Percentiles rank a stretch among this genome's conserved stretches.
Evolutionary conservation across 2,797 vertebrate genomes (phyloP).

Genomic region (Sarcoramphus papa): DNA sequence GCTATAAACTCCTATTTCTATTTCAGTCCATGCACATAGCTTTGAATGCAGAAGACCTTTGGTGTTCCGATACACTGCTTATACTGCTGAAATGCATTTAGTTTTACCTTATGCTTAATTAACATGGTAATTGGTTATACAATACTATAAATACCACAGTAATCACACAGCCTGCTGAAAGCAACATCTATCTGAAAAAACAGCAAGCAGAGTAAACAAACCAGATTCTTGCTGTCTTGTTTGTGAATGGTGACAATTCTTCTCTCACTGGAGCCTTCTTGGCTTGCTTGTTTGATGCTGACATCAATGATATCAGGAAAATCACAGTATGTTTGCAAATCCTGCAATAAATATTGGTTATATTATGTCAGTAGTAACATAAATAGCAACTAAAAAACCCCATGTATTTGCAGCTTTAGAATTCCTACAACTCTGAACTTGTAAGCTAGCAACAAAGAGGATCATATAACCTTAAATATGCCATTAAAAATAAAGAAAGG

Average conservation of each 20-base stretch:
- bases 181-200: background rate
- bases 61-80: background rate
- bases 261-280: slow-evolving; percentile 87
- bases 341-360: slow-evolving; percentile 70
- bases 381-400: background rate
- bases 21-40: background rate
- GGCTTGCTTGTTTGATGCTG: slow-evolving; percentile 91
- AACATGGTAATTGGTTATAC: background rate
- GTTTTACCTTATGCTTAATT: background rate
- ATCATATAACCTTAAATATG: background rate
- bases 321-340: slow-evolving; percentile 90
- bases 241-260: slow-evolving; percentile 92
- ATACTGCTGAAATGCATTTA: background rate
- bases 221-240: slow-evolving; percentile 89
- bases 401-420: background rate
- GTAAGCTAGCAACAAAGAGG: background rate
- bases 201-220: slow-evolving; percentile 63
- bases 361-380: background rate
- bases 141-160: background rate
- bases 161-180: background rate
- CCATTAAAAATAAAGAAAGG: background rate
- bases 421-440: background rate
- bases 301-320: slow-evolving; percentile 95
- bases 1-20: background rate
- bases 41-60: background rate